Base-by-base conservation (phyloP, 2,113 vertebrate genomes). In the Alaudala cheleensis region DNA sequence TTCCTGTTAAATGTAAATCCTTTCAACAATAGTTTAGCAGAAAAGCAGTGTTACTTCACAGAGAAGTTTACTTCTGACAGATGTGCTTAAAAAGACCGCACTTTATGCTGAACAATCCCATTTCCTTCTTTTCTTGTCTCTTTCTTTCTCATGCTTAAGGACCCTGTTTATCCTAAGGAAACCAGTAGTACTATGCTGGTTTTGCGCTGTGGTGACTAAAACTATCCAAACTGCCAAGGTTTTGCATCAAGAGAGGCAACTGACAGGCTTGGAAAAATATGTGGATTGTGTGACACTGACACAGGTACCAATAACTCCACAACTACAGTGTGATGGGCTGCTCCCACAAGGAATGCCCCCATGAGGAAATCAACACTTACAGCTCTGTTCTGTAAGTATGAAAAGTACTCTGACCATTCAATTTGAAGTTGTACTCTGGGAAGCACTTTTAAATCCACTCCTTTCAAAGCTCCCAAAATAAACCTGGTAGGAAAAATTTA, bases 31-130 rank as follows among this genome's bases (percentile, higher is more conserved):
- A 81, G 64, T 10, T 73, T 71, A 86, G 19, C 14, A 78, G 83
- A 82, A 86, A 88, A 77, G 26, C 25, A 42, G 23, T 50, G 31
- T 62, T 66, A 66, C 51, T 83, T 90, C 39, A 86, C 42, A 70
- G 13, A 8, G 29, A 95, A 86, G 22, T 94, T 93, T 93, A 49
- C 47, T 91, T 91, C 64, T 73, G 70, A 77, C 25, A 88, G 22
- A 56, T 21, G 10, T 66, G 20, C 44, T 74, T 84, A 57, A 33
- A 88, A 84, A 79, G 37, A 13, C 11, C 64, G 11, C 16, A 49
- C 19, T 66, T 92, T 40, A 16, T 51, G 20, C 34, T 69, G 40
- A 82, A 45, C 8, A 71, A 82, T 29, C 20, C 12, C 2, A 26
- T 65, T 88, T 77, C 25, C 25, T 95, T 88, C 15, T 73, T 91